Conservation (phyloP, 2,888 invertebrate genomes). For the Isotomurus palustris region DNA sequence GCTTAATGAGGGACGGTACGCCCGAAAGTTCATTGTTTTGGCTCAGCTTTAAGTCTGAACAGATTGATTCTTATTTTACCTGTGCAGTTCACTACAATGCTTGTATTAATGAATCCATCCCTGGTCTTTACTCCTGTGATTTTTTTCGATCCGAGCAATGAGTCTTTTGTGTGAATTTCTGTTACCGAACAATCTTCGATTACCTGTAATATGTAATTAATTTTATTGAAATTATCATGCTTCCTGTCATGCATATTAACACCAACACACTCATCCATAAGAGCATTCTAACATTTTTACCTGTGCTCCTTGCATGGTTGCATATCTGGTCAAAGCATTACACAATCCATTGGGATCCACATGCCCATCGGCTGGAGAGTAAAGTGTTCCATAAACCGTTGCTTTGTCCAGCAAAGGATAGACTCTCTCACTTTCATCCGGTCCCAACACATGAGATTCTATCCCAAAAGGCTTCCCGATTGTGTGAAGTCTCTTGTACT, state of each 20-base stretch:
- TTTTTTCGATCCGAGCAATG: not conserved
- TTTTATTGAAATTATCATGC: too few relatives aligned
- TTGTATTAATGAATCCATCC: slow-evolving; percentile 12
- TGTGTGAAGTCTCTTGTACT: slow-evolving; percentile 74
- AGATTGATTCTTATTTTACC: slow-evolving; percentile 1
- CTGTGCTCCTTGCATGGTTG: slow-evolving; percentile 65
- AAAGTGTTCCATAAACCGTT: slow-evolving; percentile 70
- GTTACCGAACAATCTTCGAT: slow-evolving; percentile 26
- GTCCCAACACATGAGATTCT: slow-evolving; percentile 63
- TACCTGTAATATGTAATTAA: too few relatives aligned
- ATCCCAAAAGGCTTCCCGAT: slow-evolving; percentile 74
- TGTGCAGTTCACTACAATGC: slow-evolving; percentile 15
- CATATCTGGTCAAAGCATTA: slow-evolving; percentile 67
- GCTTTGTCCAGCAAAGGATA: slow-evolving; percentile 72
- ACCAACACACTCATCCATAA: too few relatives aligned
- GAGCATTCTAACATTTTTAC: slow-evolving; percentile 51
- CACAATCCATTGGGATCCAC: slow-evolving; percentile 77
- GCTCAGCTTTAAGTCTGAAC: too few relatives aligned
- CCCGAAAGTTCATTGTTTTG: too few relatives aligned
- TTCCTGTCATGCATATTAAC: not conserved
- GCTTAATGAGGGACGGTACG: too few relatives aligned
- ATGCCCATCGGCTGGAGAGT: slow-evolving; percentile 49
- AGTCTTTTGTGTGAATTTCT: slow-evolving; percentile 45
- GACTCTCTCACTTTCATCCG: not conserved
- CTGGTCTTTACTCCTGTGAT: slow-evolving; percentile 14